Percentiles rank a stretch among this genome's conserved stretches.
Conservation (phyloP, 2,113 vertebrate genomes). For the Hylia prasina region DNA sequence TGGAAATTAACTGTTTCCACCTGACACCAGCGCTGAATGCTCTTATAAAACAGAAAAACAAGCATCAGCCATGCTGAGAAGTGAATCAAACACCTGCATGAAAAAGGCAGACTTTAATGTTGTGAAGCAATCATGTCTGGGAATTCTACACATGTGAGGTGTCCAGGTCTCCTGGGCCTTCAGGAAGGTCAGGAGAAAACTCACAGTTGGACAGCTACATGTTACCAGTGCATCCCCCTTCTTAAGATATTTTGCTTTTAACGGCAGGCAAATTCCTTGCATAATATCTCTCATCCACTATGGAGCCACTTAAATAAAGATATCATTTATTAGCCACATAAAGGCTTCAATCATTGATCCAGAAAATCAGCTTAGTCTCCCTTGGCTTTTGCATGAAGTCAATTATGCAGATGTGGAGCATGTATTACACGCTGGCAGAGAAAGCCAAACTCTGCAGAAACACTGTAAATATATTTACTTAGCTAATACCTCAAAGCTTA, state of each 20-base stretch:
- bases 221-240: not conserved
- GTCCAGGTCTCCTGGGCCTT: not conserved
- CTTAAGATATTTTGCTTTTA: not conserved
- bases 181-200: not conserved
- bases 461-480: not conserved
- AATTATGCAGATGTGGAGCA: not conserved
- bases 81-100: not conserved
- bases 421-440: not conserved
- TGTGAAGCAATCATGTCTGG: not conserved
- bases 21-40: not conserved
- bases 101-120: not conserved
- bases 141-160: not conserved
- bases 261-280: not conserved
- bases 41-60: not conserved
- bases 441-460: not conserved
- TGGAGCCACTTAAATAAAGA: not conserved
- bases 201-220: not conserved
- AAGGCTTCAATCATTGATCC: not conserved
- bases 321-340: not conserved
- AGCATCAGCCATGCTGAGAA: not conserved
- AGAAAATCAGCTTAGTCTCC: not conserved
- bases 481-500: not conserved
- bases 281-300: not conserved
- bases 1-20: not conserved
- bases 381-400: not conserved